Conservation (phyloP, 2,888 invertebrate genomes). For the Alloscopus bannaensis region DNA sequence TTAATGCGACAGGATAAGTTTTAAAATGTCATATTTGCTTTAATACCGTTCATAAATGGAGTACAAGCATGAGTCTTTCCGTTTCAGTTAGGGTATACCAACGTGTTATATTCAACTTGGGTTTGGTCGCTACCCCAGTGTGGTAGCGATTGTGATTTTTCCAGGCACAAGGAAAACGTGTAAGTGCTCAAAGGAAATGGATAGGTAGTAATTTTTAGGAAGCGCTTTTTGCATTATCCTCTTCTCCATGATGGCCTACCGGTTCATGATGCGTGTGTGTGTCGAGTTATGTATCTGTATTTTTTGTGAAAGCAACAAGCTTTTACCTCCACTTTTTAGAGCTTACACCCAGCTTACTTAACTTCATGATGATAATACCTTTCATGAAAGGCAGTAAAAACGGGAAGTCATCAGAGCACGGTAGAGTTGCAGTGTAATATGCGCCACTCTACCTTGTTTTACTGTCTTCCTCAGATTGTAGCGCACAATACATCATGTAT, state of each 20-base stretch:
- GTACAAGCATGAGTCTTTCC: background rate
- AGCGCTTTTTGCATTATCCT: conserved; percentile 29
- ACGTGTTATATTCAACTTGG: too few species aligned
- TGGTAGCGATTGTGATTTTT: background rate
- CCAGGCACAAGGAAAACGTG: background rate
- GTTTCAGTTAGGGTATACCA: too few species aligned
- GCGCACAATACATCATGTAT: background rate
- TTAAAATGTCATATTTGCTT: conserved; percentile 56
- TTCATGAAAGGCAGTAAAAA: background rate
- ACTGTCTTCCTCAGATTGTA: background rate
- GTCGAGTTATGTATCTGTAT: too few species aligned
- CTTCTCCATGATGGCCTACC: conserved; percentile 4
- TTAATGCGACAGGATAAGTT: conserved; percentile 47
- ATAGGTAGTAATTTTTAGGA: conserved; percentile 25
- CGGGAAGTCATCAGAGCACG: conserved; percentile 1
- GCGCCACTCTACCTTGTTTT: conserved; percentile 8
- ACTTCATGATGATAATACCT: conserved; percentile 4
- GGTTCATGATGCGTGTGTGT: conserved; percentile 12
- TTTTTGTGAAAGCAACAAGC: conserved; percentile 9
- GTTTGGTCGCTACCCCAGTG: too few species aligned
- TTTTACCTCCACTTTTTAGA: conserved; percentile 3
- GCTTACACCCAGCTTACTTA: conserved; percentile 2
- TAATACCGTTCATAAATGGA: conserved; percentile 29
- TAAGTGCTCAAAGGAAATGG: conserved; percentile 16
- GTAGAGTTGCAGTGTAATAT: too few species aligned